phyloP scores from a whole-genome alignment of 2,113 vertebrate species.

The Mustela lutreola region DNA sequence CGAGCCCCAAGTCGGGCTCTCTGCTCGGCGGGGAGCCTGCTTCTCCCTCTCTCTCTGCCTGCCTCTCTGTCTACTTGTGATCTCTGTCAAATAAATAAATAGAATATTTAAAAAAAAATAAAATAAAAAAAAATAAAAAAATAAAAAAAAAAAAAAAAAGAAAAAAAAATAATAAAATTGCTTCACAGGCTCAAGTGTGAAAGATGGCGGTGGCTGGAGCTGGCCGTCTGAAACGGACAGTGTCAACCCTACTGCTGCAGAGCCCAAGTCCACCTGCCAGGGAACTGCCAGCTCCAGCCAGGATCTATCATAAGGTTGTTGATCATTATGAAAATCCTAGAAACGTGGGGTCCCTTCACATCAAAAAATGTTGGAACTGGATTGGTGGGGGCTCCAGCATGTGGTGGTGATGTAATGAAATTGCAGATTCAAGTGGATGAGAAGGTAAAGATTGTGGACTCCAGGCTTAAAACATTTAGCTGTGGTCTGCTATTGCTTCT shows the following conservation, averaged over 20 bases:
- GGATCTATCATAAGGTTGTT: conserved; percentile 88
- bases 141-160: too few species aligned
- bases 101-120: too few species aligned
- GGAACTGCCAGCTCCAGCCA: not conserved
- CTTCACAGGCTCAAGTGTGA: not conserved
- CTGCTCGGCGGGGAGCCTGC: too few species aligned
- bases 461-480: conserved; percentile 96
- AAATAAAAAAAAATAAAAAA: too few species aligned
- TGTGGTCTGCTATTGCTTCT: conserved; percentile 96
- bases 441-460: conserved; percentile 93
- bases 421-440: conserved; percentile 96
- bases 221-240: conserved; percentile 63
- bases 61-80: too few species aligned
- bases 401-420: conserved; percentile 98
- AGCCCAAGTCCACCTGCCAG: fast-evolving
- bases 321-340: conserved; percentile 98
- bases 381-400: conserved; percentile 96
- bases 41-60: too few species aligned
- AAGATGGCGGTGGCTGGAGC: conserved; percentile 75
- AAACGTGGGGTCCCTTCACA: conserved; percentile 93
- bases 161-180: not conserved
- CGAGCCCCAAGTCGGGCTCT: too few species aligned
- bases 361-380: conserved; percentile 96
- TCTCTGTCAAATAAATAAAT: too few species aligned
- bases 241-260: not conserved